These are phyloP conservation scores for Netelia fuscicornis DNA, from an alignment of 2,888 invertebrate genomes.

Conservation along the genomic window DNA sequence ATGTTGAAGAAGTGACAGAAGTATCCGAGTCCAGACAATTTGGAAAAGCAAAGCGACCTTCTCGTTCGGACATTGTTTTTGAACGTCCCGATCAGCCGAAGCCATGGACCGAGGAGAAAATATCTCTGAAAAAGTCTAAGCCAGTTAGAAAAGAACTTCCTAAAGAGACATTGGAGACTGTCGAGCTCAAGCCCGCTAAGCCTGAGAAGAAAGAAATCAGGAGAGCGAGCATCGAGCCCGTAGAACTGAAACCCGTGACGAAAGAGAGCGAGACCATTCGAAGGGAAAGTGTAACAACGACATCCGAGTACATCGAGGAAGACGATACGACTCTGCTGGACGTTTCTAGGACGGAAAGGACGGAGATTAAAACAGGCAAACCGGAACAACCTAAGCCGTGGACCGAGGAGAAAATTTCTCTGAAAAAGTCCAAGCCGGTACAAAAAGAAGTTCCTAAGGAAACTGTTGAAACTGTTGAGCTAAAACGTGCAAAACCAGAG, in stretches of 20 bases:
- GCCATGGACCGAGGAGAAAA: slow-evolving; percentile 82
- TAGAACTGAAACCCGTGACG: slow-evolving; percentile 71
- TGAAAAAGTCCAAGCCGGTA: slow-evolving; percentile 78
- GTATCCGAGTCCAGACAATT: slow-evolving; percentile 64
- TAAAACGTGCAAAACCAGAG: slow-evolving; percentile 79
- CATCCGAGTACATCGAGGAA: slow-evolving; percentile 69
- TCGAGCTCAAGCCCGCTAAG: slow-evolving; percentile 86
- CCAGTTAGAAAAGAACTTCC: slow-evolving; percentile 75
- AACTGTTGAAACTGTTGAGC: slow-evolving; percentile 75
- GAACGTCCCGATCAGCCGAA: slow-evolving; percentile 68
- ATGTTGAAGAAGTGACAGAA: slow-evolving; percentile 66
- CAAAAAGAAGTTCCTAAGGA: slow-evolving; percentile 77
- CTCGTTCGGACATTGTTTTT: slow-evolving; percentile 59
- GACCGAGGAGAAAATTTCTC: slow-evolving; percentile 80
- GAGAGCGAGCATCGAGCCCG: slow-evolving; percentile 76
- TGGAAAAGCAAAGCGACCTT: slow-evolving; percentile 56
- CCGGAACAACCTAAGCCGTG: slow-evolving; percentile 77
- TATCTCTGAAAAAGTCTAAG: slow-evolving; percentile 79
- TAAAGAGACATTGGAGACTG: slow-evolving; percentile 76
- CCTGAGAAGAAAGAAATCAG: slow-evolving; percentile 71
- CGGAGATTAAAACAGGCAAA: slow-evolving; percentile 55
- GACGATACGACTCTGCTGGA: slow-evolving; percentile 73
- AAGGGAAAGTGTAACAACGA: slow-evolving; percentile 51
- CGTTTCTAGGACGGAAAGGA: slow-evolving; percentile 63
- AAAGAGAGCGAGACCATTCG: slow-evolving; percentile 67